Evolutionary conservation across 2,888 invertebrate genomes (phyloP).

Genomic region (Psylliodes chrysocephalus): DNA sequence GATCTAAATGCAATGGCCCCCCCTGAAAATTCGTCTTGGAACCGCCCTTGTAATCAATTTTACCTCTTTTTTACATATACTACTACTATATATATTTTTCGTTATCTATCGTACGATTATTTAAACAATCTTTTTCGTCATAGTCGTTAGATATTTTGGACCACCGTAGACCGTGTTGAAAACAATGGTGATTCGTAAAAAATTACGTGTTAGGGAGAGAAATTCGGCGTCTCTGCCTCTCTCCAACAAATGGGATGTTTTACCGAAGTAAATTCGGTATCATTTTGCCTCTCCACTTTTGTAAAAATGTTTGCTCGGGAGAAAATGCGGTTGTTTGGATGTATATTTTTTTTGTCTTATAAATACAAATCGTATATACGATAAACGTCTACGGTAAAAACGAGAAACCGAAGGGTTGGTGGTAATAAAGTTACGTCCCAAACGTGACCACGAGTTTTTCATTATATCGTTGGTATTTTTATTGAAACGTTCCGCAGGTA

Average conservation of each 20-base stretch:
- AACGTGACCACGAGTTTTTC: too few species aligned
- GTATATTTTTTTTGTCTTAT: constrained; percentile 8
- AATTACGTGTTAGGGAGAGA: constrained; percentile 44
- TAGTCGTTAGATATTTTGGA: too few species aligned
- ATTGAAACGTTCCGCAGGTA: too few species aligned
- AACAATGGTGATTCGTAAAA: constrained; percentile 48
- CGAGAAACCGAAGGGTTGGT: neutral
- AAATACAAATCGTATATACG: neutral
- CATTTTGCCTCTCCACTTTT: constrained; percentile 28
- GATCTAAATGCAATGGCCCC: too few species aligned
- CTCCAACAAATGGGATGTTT: constrained; percentile 42
- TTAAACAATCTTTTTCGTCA: too few species aligned
- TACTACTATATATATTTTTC: too few species aligned
- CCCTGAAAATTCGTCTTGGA: too few species aligned
- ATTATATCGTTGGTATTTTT: too few species aligned
- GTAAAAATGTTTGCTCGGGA: constrained; percentile 37
- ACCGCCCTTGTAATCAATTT: too few species aligned
- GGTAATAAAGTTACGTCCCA: neutral
- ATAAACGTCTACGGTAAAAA: too few species aligned
- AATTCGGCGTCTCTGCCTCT: constrained; percentile 38
- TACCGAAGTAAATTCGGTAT: constrained; percentile 36
- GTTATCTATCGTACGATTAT: too few species aligned
- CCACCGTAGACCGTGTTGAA: constrained; percentile 39
- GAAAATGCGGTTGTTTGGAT: constrained; percentile 5
- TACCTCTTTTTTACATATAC: too few species aligned